These are phyloP conservation scores for Bucco capensis DNA, from an alignment of 2,113 vertebrate species.

Conservation along the genomic window DNA sequence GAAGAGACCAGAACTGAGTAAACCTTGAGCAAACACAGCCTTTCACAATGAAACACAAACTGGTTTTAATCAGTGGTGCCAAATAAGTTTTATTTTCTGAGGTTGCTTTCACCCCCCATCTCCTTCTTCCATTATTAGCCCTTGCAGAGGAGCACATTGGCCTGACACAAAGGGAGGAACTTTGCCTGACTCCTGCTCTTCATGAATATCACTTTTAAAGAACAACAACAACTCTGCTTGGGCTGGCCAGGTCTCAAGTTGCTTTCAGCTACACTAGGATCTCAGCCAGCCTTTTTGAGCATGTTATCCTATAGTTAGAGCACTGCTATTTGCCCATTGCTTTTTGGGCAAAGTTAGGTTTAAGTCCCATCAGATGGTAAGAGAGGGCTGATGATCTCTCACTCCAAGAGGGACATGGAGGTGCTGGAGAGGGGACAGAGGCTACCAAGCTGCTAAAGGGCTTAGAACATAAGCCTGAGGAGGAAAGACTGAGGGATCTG, in stretches of 20 bases:
- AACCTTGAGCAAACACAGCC: conserved; percentile 55
- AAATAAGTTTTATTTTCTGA: conserved; percentile 1
- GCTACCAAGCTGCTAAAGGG: no score
- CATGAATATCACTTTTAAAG: conserved; percentile 30
- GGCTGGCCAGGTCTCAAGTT: conserved; percentile 24
- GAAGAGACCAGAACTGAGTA: conserved; percentile 36
- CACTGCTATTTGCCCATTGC: background rate
- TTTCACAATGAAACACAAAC: conserved; percentile 58
- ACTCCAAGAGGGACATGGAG: no score
- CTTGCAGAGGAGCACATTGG: conserved; percentile 16
- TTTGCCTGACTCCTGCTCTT: conserved; percentile 49
- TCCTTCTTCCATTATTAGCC: background rate
- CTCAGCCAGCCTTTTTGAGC: background rate
- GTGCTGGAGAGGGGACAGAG: no score
- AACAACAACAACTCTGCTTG: conserved; percentile 2
- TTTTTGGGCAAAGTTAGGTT: background rate
- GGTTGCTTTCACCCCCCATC: background rate
- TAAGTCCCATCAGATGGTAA: background rate
- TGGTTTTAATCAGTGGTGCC: conserved; percentile 35
- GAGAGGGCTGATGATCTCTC: background rate
- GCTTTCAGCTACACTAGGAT: background rate
- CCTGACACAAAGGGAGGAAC: background rate
- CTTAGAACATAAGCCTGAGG: no score
- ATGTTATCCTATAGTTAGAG: background rate
- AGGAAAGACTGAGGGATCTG: no score